These are phyloP conservation scores for Sylvia borin DNA, from an alignment of 2,797 vertebrate species.

Conservation along the genomic window DNA sequence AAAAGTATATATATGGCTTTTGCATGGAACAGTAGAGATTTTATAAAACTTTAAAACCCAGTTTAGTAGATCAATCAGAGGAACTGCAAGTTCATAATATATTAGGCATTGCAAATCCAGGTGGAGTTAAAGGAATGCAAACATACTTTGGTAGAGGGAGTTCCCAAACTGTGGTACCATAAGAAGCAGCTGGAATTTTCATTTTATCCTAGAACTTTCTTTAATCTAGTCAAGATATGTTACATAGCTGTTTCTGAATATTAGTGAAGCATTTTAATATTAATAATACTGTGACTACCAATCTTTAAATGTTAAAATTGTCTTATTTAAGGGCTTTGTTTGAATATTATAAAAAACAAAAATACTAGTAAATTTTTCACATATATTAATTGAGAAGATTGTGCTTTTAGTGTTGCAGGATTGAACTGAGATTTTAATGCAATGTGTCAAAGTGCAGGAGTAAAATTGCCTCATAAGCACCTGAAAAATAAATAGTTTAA, in stretches of 20 bases:
- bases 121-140: constrained; percentile 46
- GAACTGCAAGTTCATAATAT: constrained; percentile 43
- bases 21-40: constrained; percentile 7
- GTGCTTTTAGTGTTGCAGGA: not conserved
- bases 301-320: constrained; percentile 44
- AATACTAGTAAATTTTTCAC: not conserved
- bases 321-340: constrained; percentile 10
- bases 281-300: constrained; percentile 9
- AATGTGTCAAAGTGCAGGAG: not conserved
- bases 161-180: constrained; percentile 11
- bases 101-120: constrained; percentile 46
- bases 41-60: constrained; percentile 45
- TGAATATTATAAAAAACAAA: not conserved
- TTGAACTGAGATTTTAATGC: not conserved
- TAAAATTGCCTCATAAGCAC: not conserved
- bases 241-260: not conserved
- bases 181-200: constrained; percentile 37
- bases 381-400: not conserved
- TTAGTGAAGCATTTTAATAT: constrained; percentile 27
- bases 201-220: constrained; percentile 9
- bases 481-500: not conserved
- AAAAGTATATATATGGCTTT: not conserved
- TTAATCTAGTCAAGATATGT: not conserved
- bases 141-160: not conserved
- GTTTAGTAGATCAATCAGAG: constrained; percentile 31